Conservation (phyloP, 2,113 vertebrate species). For the Neoarius graeffei region DNA sequence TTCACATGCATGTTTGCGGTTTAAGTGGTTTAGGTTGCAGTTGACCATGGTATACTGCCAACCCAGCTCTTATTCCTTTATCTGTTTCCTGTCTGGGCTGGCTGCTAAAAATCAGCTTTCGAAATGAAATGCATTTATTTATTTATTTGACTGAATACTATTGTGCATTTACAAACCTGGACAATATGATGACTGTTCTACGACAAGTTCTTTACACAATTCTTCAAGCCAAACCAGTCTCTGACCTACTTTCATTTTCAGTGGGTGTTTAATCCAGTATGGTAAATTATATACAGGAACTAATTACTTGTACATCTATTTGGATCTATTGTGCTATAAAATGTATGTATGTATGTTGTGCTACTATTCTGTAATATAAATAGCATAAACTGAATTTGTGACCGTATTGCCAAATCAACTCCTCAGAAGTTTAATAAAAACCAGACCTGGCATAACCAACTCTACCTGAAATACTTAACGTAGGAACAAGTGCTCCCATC, state of each 20-base stretch:
- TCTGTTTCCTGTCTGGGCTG: not conserved
- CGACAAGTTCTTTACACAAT: not conserved
- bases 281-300: not conserved
- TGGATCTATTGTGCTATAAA: not conserved
- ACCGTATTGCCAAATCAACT: not conserved
- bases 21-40: not conserved
- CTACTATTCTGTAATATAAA: conserved; percentile 11
- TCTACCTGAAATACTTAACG: not conserved
- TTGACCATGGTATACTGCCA: not conserved
- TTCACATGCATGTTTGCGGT: not conserved
- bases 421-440: not conserved
- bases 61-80: not conserved
- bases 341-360: not conserved
- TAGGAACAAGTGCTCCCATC: not conserved
- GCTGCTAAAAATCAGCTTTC: not conserved
- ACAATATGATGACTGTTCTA: not conserved
- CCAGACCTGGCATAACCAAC: not conserved
- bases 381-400: not conserved
- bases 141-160: not conserved
- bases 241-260: conserved; percentile 32
- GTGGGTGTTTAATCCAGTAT: not conserved
- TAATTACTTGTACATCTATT: not conserved
- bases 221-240: conserved; percentile 3
- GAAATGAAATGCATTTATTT: not conserved
- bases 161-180: conserved; percentile 15